These are phyloP conservation scores for Corynorhinus townsendii DNA, from an alignment of 2,113 vertebrate species.

Conservation along the genomic window DNA sequence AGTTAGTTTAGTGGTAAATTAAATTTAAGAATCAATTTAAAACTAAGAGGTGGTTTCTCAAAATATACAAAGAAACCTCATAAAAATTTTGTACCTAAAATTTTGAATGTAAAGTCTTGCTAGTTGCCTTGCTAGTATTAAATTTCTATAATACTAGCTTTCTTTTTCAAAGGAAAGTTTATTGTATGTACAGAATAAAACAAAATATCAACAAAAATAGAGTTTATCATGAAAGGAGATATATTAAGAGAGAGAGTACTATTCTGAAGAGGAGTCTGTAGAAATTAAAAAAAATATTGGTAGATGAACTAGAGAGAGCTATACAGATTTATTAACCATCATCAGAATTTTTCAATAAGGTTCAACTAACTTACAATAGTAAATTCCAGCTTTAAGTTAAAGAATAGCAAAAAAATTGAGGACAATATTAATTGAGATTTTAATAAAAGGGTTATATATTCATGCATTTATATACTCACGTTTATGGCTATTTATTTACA, in stretches of 20 bases:
- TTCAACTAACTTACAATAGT: not conserved
- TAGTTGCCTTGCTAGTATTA: not conserved
- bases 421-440: not conserved
- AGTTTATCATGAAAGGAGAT: not conserved
- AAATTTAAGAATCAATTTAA: not conserved
- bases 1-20: not conserved
- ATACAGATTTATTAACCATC: not conserved
- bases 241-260: not conserved
- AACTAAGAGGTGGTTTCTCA: not conserved
- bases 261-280: not conserved
- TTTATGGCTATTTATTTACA: not conserved
- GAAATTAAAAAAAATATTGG: not conserved
- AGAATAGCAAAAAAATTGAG: not conserved
- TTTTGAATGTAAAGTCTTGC: not conserved
- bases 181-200: not conserved
- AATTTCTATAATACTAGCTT: not conserved
- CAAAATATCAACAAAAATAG: not conserved
- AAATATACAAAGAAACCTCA: not conserved
- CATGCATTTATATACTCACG: accelerated
- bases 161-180: not conserved
- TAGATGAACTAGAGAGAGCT: not conserved
- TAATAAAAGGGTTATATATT: not conserved
- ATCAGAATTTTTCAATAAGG: not conserved
- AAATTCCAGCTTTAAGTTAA: not conserved
- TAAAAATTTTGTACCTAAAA: not conserved